Percentiles rank a stretch among this genome's conserved stretches.
phyloP scores from a whole-genome alignment of 2,797 vertebrate genomes.

The Percopsis omiscomaycus region DNA sequence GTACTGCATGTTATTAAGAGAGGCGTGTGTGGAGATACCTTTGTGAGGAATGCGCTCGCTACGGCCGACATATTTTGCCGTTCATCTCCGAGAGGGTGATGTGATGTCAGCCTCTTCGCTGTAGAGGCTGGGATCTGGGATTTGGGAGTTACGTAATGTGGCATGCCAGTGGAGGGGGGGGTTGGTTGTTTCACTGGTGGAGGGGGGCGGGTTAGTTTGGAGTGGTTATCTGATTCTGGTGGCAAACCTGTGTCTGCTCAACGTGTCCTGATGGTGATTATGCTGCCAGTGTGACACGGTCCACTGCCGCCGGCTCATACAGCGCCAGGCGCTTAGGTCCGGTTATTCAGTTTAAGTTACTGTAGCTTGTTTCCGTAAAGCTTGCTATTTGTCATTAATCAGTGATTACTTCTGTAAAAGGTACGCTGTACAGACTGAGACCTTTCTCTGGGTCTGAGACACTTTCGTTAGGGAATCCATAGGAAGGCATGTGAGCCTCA shows the following conservation, averaged over 20 bases:
- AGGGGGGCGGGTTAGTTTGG: conserved; percentile 15
- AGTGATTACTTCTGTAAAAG: too few species aligned
- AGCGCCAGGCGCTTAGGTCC: conserved; percentile 13
- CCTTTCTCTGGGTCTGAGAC: too few species aligned
- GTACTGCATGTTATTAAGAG: conserved; percentile 41
- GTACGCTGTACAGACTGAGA: too few species aligned
- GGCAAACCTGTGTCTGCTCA: conserved; percentile 18
- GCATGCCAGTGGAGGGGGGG: conserved; percentile 14
- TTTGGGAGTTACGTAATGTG: conserved; percentile 39
- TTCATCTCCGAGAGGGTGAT: conserved; percentile 44
- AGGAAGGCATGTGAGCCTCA: too few species aligned
- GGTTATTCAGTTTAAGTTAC: background rate
- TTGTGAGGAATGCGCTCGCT: conserved; percentile 57
- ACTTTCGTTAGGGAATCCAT: too few species aligned
- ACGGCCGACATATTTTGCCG: conserved; percentile 59
- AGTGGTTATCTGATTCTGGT: conserved; percentile 20
- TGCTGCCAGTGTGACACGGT: conserved; percentile 39
- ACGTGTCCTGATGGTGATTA: conserved; percentile 49
- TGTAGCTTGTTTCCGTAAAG: too few species aligned
- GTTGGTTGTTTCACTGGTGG: conserved; percentile 6
- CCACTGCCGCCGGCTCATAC: conserved; percentile 47
- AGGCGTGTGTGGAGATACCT: conserved; percentile 41
- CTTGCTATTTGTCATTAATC: too few species aligned
- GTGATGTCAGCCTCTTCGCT: conserved; percentile 50
- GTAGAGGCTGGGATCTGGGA: conserved; percentile 29